Evolutionary conservation across 2,888 invertebrate genomes (phyloP), one percentile per base, ranked within the genome.

Genomic region (Cephus rjabovi): DNA sequence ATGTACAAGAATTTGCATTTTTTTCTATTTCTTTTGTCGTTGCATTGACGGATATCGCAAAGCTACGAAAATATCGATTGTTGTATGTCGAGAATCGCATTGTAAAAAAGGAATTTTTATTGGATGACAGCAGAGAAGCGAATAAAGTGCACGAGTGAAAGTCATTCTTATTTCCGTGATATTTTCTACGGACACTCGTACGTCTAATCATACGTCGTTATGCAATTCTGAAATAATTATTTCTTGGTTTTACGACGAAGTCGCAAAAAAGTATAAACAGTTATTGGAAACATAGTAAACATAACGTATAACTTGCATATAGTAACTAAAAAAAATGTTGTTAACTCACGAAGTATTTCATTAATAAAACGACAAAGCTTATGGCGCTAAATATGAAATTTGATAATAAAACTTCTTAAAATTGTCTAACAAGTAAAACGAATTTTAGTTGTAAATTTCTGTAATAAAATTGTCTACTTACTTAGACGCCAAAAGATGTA

Each of bases 121-220:
- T 30, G 15, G 34, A 71, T 71, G 31, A 31, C 30, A 30, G 30
- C 15, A 30, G 71, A 33, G 23, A 1, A 34, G 35, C 35, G 15
- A 74, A 30, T 74, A 34, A 30, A 23, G 56, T 77, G 73, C 73
- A 75, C 81, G 80, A 87, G 89, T 88, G 89, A 90, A 90, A 90
- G 90, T 89, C 87, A 88, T 87, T 85, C 82, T 76, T 76, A 81
- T 84, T 87, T 87, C 85, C 84, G 84, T 81, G 80, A 82, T 83
- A 82, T 84, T 83, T 83, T 82, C 78, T 69, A 78, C 76, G 74
- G 75, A 70, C 76, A 78, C 71, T 70, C 71, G 23, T 81, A 77
- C 82, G 82, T 81, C 76, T 77, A 79, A 85, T 82, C 74, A 68
- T 34, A 79, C 56, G 30, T 69, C 76, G 84, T 89, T 87, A 84